Evolutionary conservation across 1,140 invertebrate genomes (phyloP), one percentile per base, ranked within the genome.

Genomic region (Globodera rostochiensis): DNA sequence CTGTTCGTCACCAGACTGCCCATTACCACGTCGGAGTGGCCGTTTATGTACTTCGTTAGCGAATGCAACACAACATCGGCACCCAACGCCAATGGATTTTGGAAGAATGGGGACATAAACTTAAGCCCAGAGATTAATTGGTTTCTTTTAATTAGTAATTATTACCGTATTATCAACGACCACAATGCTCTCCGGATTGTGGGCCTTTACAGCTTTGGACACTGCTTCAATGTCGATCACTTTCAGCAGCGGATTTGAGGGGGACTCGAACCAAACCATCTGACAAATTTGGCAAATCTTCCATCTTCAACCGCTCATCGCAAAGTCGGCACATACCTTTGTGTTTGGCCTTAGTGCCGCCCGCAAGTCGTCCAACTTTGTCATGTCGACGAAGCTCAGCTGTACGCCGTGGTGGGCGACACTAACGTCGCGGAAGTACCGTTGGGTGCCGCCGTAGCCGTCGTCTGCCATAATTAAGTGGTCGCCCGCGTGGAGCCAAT

Each of bases 81-180:
- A 11, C 97, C 97, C 47, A 97, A 91, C 25, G 93, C 92, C 47
- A 99, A 90, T 5, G 97, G 97, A 82, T 93, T 82, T 47, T 50
- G 67, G 46, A 74, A 77, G 21, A 47, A 69, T 46, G 45, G 67
- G 4, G 78, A 84, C 57, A 73, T 66, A 69, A 77, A 80, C 46
- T 66, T 7, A 73, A 45, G 74, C 9, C 70, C 53, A n/a, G 6
- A 6, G 71, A 5, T 6, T 6, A n/a, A 19, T 73, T 36, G 50
- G 2, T 2, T 11, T 70, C 25, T 36, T 70, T 70, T 70, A 70
- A 36, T 36, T 36, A 70, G 11, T 36, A 70, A 96, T 96, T 77
- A 97, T 92, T 90, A 99, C 98, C 6, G 97, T 99, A 90, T 98
- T 99, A 88, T 99, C 98, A 3, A 98, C 95, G 0, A 95, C 94